These are phyloP conservation scores for Agapornis canus DNA, from an alignment of 2,797 vertebrate genomes.

Conservation along the genomic window DNA sequence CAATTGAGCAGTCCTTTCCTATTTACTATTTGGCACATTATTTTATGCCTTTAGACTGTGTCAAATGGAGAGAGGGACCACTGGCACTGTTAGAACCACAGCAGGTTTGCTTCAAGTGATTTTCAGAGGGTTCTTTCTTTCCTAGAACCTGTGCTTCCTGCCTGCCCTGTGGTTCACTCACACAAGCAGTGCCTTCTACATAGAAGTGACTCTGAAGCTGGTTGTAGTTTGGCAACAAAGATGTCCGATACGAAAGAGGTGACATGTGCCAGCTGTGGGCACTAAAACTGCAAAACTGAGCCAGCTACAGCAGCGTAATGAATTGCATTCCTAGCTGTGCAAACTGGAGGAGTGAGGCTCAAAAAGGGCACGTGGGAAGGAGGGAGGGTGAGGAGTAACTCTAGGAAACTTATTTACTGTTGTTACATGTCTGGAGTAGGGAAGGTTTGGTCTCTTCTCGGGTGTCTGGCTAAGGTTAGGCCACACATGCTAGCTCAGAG, in stretches of 20 bases:
- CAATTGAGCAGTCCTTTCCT: background rate
- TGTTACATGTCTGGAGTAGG: background rate
- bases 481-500: background rate
- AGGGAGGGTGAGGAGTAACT: background rate
- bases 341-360: background rate
- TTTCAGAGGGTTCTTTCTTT: background rate
- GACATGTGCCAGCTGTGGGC: background rate
- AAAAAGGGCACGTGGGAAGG: background rate
- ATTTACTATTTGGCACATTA: background rate
- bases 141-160: background rate
- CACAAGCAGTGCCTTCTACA: background rate
- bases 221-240: slow-evolving; percentile 6
- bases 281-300: slow-evolving; percentile 3
- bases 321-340: background rate
- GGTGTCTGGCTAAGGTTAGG: background rate
- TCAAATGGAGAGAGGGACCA: background rate
- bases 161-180: background rate
- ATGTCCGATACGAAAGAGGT: background rate
- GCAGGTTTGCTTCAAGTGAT: background rate
- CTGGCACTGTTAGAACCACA: background rate
- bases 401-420: background rate
- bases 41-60: background rate
- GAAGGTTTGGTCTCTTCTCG: background rate
- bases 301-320: slow-evolving; percentile 15
- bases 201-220: background rate